These are phyloP conservation scores for Himalopsyche japonica DNA, from an alignment of 2,888 invertebrate species.

Conservation along the genomic window DNA sequence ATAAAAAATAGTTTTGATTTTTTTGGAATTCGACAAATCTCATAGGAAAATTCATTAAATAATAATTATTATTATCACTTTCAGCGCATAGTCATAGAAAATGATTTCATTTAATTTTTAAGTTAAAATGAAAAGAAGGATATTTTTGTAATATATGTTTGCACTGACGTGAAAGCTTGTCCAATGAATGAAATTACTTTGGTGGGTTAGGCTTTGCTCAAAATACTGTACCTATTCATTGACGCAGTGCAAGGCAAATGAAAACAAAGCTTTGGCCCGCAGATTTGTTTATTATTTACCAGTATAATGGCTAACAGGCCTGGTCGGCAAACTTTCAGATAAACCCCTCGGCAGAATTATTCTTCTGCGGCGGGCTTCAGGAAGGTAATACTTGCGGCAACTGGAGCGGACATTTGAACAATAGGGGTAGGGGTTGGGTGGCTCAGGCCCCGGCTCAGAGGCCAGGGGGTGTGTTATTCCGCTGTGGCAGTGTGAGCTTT, in stretches of 20 bases:
- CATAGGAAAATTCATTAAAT: too few species aligned
- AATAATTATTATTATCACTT: too few species aligned
- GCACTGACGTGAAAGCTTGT: not conserved
- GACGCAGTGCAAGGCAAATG: not conserved
- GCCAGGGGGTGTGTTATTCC: not conserved
- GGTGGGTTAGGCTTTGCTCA: not conserved
- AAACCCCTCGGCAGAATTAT: constrained; percentile 32
- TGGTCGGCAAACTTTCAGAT: constrained; percentile 22
- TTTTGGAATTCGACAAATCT: too few species aligned
- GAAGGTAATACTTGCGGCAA: constrained; percentile 35
- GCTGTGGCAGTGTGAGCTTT: constrained; percentile 13
- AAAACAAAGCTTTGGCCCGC: not conserved
- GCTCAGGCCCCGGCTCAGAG: not conserved
- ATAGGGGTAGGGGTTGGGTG: not conserved
- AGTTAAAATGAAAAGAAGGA: too few species aligned
- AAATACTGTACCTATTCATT: not conserved
- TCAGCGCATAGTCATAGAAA: too few species aligned
- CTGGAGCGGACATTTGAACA: constrained; percentile 37
- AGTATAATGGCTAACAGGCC: not conserved
- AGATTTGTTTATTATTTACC: not conserved
- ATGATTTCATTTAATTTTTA: too few species aligned
- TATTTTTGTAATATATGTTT: not conserved
- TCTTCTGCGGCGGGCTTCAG: constrained; percentile 27
- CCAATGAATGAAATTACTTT: not conserved
- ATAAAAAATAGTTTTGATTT: too few species aligned